Evolutionary conservation across 2,113 vertebrate species (phyloP), one percentile per base, ranked within the genome.

Genomic region (Oryzias celebensis): DNA sequence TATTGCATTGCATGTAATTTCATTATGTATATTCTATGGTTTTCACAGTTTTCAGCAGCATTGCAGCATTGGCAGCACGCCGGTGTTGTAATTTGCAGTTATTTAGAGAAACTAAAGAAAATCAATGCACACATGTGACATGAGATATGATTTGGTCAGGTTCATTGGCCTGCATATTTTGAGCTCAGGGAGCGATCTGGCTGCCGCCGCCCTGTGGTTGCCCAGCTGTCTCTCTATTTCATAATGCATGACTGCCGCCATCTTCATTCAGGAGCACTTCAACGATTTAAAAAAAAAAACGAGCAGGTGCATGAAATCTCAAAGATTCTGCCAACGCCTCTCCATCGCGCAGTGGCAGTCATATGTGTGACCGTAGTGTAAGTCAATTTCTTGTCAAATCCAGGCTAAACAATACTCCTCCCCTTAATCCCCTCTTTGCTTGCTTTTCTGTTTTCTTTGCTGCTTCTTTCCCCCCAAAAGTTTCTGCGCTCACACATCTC

Each of bases 361-460:
- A 6, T 28, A 28, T 5, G 5, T 28, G 26, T 28, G 5, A 28
- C 5, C 26, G 7, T 28, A 28, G 26, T 1, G 1, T 55, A 16
- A 59, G 65, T 58, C 56, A 23, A 56, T 66, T 75, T 78, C 73
- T 82, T 82, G 75, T 71, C 45, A 24, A 83, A 87, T 87, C 81
- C 75, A 66, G 48, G 44, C 72, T 88, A 86, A 91, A 91, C 90
- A 90, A 87, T 89, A 76, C 67, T 58, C 78, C 74, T 79, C 85
- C 66, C 71, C 76, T 66, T 78, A 76, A 85, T 63, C 58, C 62
- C 46, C 65, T 41, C 52, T 65, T 68, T 52, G 6, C 58, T 60
- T 42, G 52, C 53, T 65, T 54, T 14, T 4, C 62, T 49, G 23
- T 53, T 62, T 66, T 73, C 53, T 62, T 50, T 54, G 44, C 61